Conservation (phyloP, 2,888 invertebrate species). For the Crocallis elinguaria region DNA sequence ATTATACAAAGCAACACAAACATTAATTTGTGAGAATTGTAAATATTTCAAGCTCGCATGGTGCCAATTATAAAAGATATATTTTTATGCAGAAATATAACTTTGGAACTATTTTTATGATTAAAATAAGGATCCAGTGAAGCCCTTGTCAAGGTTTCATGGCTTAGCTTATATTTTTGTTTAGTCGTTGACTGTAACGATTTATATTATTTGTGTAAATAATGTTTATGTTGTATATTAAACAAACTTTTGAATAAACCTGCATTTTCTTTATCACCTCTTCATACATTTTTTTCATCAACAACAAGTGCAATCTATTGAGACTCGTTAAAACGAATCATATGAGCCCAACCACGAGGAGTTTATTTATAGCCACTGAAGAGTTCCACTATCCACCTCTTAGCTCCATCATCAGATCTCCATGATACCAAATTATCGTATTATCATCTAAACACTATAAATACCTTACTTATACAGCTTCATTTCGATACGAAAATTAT, state of each 20-base stretch:
- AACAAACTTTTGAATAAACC: constrained; percentile 44
- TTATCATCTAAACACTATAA: no score
- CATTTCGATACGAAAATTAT: no score
- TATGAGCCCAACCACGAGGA: no score
- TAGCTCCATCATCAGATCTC: no score
- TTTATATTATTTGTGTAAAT: constrained; percentile 68
- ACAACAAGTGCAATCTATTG: no score
- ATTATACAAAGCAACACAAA: constrained; percentile 27
- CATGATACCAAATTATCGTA: no score
- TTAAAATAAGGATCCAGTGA: constrained; percentile 51
- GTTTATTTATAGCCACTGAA: no score
- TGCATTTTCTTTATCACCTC: neutral
- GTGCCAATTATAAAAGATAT: constrained; percentile 57
- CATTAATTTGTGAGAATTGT: constrained; percentile 48
- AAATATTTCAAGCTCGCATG: constrained; percentile 59
- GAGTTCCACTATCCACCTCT: no score
- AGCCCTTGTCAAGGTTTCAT: constrained; percentile 51
- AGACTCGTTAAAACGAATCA: no score
- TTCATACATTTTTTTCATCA: no score
- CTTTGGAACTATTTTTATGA: constrained; percentile 29
- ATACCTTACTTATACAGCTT: no score
- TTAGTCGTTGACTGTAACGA: constrained; percentile 48
- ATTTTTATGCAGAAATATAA: constrained; percentile 31
- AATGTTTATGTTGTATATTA: constrained; percentile 75
- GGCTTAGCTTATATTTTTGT: constrained; percentile 46